These are phyloP conservation scores for Drosophila kanapiae DNA, from an alignment of 1,140 invertebrate genomes.

Conservation along the genomic window DNA sequence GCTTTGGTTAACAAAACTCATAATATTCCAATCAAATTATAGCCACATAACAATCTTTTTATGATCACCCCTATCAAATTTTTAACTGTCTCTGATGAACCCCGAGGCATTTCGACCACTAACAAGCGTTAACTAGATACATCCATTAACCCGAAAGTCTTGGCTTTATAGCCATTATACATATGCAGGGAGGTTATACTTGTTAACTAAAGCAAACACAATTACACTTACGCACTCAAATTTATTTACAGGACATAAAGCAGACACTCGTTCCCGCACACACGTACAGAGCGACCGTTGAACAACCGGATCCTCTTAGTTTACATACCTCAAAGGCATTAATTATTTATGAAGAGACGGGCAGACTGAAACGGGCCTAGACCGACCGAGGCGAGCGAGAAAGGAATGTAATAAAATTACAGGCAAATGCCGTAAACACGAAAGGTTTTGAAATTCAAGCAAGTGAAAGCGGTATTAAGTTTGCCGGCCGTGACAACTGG, in stretches of 20 bases:
- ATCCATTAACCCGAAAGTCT: slow-evolving; percentile 57
- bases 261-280: slow-evolving; percentile 50
- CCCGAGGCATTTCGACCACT: slow-evolving; percentile 18
- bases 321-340: slow-evolving; percentile 72
- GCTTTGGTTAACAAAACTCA: background rate
- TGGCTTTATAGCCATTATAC: slow-evolving; percentile 38
- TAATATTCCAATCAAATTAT: slow-evolving; percentile 32
- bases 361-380: background rate
- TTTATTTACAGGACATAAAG: slow-evolving; percentile 73
- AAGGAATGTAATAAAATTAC: slow-evolving; percentile 73
- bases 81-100: slow-evolving; percentile 23
- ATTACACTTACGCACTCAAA: slow-evolving; percentile 58
- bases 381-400: slow-evolving; percentile 8
- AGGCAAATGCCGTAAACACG: slow-evolving; percentile 61
- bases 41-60: slow-evolving; percentile 10
- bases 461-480: slow-evolving; percentile 61
- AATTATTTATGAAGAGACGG: slow-evolving; percentile 76
- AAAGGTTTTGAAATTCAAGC: slow-evolving; percentile 73
- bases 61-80: slow-evolving; percentile 24
- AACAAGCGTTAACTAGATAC: slow-evolving; percentile 43
- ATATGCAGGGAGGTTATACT: slow-evolving; percentile 36
- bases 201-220: slow-evolving; percentile 63
- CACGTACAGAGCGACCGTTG: slow-evolving; percentile 14
- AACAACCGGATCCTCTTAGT: slow-evolving; percentile 45
- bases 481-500: slow-evolving; percentile 59